A percentile compares a stretch with the other conserved stretches of the same genome.
Evolutionary conservation across 2,113 vertebrate genomes (phyloP).

Genomic region (Noctilio leporinus): DNA sequence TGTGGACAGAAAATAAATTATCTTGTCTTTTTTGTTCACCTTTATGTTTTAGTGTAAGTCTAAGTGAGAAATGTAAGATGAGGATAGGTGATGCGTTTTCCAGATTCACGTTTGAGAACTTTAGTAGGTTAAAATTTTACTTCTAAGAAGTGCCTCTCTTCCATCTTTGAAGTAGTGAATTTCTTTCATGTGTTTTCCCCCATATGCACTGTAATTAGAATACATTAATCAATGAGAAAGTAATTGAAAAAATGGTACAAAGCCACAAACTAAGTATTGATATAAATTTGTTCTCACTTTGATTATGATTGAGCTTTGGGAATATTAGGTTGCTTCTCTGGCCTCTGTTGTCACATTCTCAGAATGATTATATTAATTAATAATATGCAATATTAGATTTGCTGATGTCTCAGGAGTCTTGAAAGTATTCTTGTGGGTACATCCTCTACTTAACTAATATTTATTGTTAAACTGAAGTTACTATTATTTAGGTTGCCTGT

Average conservation of each 20-base stretch:
- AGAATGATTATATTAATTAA: not conserved
- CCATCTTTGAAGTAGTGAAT: not conserved
- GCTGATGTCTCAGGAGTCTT: not conserved
- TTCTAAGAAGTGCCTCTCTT: not conserved
- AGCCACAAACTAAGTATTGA: not conserved
- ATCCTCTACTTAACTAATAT: slow-evolving; percentile 3
- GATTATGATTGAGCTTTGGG: not conserved
- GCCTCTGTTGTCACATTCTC: not conserved
- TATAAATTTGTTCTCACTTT: slow-evolving; percentile 6
- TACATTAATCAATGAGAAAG: not conserved
- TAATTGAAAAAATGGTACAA: not conserved
- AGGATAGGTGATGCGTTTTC: not conserved
- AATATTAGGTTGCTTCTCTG: not conserved
- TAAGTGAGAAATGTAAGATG: not conserved
- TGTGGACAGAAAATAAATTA: not conserved
- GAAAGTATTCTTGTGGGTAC: not conserved
- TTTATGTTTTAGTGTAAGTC: not conserved
- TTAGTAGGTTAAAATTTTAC: not conserved
- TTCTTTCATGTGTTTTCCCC: not conserved
- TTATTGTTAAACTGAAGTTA: not conserved
- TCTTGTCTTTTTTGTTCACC: not conserved
- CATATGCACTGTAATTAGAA: not conserved
- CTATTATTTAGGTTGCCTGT: not conserved
- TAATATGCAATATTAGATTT: not conserved
- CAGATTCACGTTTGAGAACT: not conserved